Evolutionary conservation across 2,888 invertebrate species (phyloP), one percentile per base, ranked within the genome.

Genomic region (Microctonus brassicae): DNA sequence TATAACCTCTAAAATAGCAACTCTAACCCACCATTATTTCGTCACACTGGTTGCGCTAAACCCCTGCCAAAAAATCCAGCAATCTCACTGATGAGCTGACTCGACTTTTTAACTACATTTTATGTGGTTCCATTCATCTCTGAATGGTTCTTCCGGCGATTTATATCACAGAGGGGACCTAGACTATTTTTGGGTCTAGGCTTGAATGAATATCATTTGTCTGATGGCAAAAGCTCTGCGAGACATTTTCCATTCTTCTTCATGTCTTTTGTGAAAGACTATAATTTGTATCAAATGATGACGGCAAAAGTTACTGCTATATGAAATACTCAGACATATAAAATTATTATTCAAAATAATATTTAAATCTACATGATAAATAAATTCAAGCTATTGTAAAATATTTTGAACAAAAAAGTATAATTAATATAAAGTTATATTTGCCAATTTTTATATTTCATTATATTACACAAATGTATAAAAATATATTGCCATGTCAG

Each of bases 11-110:
- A 2, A 22, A 22, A 53, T 24, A 24, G 24, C 11, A 22, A 10
- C 52, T n/a, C 52, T 3, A 22, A 20, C 24, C 22, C 3, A 0
- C 52, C 52, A 53, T 53, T 47, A 47, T 47, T 47, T 47, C 17
- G 47, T 47, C 47, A 47, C 47, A 47, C 0, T 36, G 36, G 11
- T 36, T 2, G 9, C 10, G 36, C 9, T 36, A 10, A 36, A 11
- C 10, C 36, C 10, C 11, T 17, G 47, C 47, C 47, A 20, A n/a
- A 20, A 47, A n/a, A 47, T 68, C 67, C 72, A 66, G 72, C 75
- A 77, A 76, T 77, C 72, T 73, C 73, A 55, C 66, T 67, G 66
- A 74, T 68, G 73, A 76, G 77, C 77, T 77, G 77, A 77, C 77
- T 76, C 75, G 75, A 76, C 76, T 76, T 76, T 77, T 76, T 69